A percentile compares a stretch with the other conserved stretches of the same genome.
Conservation (phyloP, 2,888 invertebrate species). For the Horisme vitalbata region DNA sequence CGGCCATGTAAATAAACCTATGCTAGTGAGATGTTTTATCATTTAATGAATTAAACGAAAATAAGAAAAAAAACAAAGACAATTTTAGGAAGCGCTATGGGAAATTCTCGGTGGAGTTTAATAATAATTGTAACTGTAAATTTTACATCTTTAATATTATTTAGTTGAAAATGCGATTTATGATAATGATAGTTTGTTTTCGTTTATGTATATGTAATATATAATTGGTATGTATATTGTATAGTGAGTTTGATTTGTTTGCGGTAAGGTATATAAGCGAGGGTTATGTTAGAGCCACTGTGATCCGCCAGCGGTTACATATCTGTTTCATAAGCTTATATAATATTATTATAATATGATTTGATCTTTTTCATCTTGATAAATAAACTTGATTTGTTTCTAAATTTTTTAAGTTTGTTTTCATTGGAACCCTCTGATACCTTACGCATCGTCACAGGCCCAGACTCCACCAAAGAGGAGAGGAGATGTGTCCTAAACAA, state of each 20-base stretch:
- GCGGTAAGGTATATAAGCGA: slow-evolving; percentile 43
- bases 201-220: slow-evolving; percentile 58
- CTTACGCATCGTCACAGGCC: too few species aligned
- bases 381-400: slow-evolving; percentile 83
- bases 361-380: slow-evolving; percentile 82
- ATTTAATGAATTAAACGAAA: slow-evolving; percentile 61
- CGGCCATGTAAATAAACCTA: slow-evolving; percentile 72
- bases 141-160: slow-evolving; percentile 62
- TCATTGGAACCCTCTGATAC: slow-evolving; percentile 10
- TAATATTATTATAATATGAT: slow-evolving; percentile 61
- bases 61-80: slow-evolving; percentile 68
- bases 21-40: slow-evolving; percentile 80
- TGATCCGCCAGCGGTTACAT: slow-evolving; percentile 52
- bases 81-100: slow-evolving; percentile 61
- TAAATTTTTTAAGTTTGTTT: slow-evolving; percentile 73
- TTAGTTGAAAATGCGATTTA: slow-evolving; percentile 55
- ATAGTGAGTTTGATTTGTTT: slow-evolving; percentile 42
- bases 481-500: too few species aligned
- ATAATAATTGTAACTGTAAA: slow-evolving; percentile 63
- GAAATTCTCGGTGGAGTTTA: slow-evolving; percentile 63
- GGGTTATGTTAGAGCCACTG: slow-evolving; percentile 46
- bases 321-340: slow-evolving; percentile 76
- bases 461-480: too few species aligned
- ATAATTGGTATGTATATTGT: slow-evolving; percentile 47
- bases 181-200: slow-evolving; percentile 48